These are phyloP conservation scores for Microcebus lehilahytsara DNA, from an alignment of 2,113 vertebrate genomes.

Conservation along the genomic window DNA sequence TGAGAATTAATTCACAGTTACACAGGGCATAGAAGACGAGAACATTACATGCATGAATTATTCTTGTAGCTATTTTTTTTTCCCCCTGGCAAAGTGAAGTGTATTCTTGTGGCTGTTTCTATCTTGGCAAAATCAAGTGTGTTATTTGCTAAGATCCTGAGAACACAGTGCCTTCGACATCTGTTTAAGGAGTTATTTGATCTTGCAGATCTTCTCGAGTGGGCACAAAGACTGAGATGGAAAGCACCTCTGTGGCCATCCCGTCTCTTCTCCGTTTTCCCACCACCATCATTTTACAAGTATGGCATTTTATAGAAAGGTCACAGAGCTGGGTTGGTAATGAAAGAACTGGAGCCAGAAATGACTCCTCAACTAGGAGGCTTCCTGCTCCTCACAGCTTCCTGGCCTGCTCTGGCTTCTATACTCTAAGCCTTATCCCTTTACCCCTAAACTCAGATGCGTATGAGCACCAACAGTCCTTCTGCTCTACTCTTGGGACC, in stretches of 20 bases:
- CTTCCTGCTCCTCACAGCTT: background rate
- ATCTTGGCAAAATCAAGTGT: slow-evolving; percentile 57
- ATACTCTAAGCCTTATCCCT: background rate
- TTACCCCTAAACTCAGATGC: background rate
- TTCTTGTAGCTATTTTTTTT: slow-evolving; percentile 49
- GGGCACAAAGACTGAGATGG: background rate
- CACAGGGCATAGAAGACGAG: slow-evolving; percentile 50
- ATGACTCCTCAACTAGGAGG: rapidly evolving
- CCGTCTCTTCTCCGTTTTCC: background rate
- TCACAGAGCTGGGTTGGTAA: background rate
- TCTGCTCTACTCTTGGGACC: background rate
- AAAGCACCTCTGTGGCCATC: background rate
- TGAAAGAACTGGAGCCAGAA: background rate
- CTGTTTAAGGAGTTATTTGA: background rate
- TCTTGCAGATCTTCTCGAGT: background rate
- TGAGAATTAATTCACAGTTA: slow-evolving; percentile 61
- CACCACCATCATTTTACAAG: background rate
- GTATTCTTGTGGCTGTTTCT: slow-evolving; percentile 57
- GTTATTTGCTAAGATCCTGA: slow-evolving; percentile 49
- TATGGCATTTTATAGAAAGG: background rate
- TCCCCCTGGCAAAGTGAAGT: slow-evolving; percentile 33
- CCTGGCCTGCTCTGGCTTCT: background rate
- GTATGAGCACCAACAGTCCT: too few species aligned
- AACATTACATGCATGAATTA: slow-evolving; percentile 69
- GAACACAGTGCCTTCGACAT: background rate